Base-by-base conservation (phyloP, 2,113 vertebrate species). In the Tinamus guttatus region DNA sequence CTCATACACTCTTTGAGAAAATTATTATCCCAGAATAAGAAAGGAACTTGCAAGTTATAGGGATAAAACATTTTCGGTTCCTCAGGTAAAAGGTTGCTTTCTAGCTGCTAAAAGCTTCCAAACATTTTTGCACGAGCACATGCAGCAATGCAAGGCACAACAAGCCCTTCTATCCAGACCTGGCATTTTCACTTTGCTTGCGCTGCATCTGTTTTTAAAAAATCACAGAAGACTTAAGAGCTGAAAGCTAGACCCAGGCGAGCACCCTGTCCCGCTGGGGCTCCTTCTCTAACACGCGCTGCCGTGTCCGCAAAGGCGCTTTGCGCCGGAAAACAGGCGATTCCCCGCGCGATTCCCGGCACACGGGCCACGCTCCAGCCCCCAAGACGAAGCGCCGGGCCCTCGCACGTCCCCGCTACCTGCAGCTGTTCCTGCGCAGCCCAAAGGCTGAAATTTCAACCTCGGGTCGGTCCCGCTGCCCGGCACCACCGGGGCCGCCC, bases 341-440 rank as follows among this genome's bases (percentile, higher is more conserved):
- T 27, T 51, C 84, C 70, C 63, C 27, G 69, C 87, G 65, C 40
- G 10, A 41, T 41, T 13, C 4, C 11, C 87, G 64, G 56, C 73
- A 71, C 70, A 43, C 52, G 81, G 74, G 68, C 94, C 89, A 40
- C 70, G 62, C 95, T 77, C 77, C 86, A 36, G 89, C 54, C 58
- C 62, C 94, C 90, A 81, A 85, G 80, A 96, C 59, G 54, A 32
- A 8, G 11, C 79, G 91, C 90, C 6, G 19, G 76, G 83, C 91
- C 60, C 22, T 81, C 12, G 27, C 45, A 85, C 81, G 70, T n/a
- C 83, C 32, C 11, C 43, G 68, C 81, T 70, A 94, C 93, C 95
- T 89, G 94, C 95, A 98, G 96, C 96, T 94, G 93, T 70, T 93
- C 63, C 89, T 96, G 9, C 36, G 63, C 78, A 94, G 75, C 54